A percentile compares a stretch with the other conserved stretches of the same genome.
Evolutionary conservation across 2,113 vertebrate species (phyloP).

Genomic region (Notechis scutatus): DNA sequence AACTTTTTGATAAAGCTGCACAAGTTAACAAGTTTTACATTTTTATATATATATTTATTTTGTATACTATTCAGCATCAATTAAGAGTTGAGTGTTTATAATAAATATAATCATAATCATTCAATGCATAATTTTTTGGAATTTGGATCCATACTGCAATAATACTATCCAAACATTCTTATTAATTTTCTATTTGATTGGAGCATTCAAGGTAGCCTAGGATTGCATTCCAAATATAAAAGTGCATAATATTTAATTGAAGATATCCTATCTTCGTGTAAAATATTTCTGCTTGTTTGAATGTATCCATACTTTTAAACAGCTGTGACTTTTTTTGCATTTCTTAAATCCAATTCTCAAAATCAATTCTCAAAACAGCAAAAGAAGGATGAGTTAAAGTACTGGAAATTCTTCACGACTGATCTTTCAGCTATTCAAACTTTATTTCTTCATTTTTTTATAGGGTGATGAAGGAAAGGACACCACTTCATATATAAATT

Average conservation of each 20-base stretch:
- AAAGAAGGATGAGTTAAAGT: not conserved
- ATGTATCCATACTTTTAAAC: not conserved
- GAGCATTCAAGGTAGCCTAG: not conserved
- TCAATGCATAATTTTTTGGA: not conserved
- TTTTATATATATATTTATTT: not conserved
- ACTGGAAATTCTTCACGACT: not conserved
- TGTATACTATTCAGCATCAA: not conserved
- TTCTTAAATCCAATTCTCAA: not conserved
- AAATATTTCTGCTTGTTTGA: not conserved
- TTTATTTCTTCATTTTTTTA: not conserved
- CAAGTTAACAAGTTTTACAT: not conserved
- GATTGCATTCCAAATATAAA: not conserved
- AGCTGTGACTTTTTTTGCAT: not conserved
- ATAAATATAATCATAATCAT: not conserved
- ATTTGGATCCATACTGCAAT: not conserved
- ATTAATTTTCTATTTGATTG: not conserved
- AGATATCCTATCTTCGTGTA: not conserved
- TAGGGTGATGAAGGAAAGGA: not conserved
- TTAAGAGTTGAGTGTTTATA: not conserved
- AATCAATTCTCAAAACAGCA: not conserved
- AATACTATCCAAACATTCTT: not conserved
- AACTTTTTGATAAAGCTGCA: not conserved
- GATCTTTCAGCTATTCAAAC: not conserved
- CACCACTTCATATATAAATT: not conserved
- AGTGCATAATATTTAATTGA: not conserved